Base-by-base conservation (phyloP, 2,888 invertebrate species). In the Drosophila barbarae region DNA sequence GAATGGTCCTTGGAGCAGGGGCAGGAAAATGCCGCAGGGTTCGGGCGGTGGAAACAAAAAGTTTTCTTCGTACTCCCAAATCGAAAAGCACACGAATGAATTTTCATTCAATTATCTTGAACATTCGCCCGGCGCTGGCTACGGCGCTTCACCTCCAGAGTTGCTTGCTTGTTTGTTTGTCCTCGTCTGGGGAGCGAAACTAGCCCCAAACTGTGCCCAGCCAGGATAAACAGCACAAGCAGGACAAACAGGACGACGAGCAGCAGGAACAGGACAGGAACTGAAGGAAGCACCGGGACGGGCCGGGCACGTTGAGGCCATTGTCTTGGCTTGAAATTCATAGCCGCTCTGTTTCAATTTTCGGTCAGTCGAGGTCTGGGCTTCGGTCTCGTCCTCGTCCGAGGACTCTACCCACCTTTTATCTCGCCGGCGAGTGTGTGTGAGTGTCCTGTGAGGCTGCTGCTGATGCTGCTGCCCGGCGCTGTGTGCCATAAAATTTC, bases 21-120 rank as follows among this genome's bases (percentile, higher is more conserved):
- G 10, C 9, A 5, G 18, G 44, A 30, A 18, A 15, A 32, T 21
- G 46, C 46, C 32, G 30, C 46, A 47, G 46, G 46, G 12, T 13
- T 18, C 10, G 28, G 44, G 30, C 12, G 46, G 30, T 50, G 23
- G 52, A 26, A 26, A 41, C 28, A 59, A 68, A 63, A 63, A 57
- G 39, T 71, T 75, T 76, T 71, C 21, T 61, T 63, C 39, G 52
- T 34, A 35, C 52, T 68, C 78, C 80, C 81, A 77, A 79, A 79
- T 84, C 79, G 79, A 79, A 79, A 84, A 72, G 78, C 81, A 84
- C 79, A 77, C 81, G 84, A 80, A 80, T 84, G 79, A 80, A 84
- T 84, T 80, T 84, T 80, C 84, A 80, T 80, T 80, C 79, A 80
- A 84, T 80, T 80, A 84, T 81, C 78, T 76, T 68, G 73, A 79